A percentile compares a stretch with the other conserved stretches of the same genome.
Conservation (phyloP, 1,140 invertebrate genomes). For the Trichomalopsis sarcophagae region DNA sequence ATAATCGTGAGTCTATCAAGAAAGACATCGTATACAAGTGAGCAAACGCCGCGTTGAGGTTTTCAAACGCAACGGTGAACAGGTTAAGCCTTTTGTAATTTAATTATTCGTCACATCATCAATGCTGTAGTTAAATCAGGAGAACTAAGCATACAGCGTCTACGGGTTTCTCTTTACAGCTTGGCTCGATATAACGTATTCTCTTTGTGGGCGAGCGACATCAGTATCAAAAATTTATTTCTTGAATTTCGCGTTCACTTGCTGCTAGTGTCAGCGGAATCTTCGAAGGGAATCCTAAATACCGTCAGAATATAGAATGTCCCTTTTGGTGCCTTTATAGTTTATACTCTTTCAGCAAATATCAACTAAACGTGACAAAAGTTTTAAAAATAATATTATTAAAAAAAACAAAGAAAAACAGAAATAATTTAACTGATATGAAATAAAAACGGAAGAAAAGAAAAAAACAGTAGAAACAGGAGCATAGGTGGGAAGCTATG, state of each 20-base stretch:
- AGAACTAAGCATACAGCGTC: neutral
- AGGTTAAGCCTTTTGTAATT: neutral
- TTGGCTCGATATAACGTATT: neutral
- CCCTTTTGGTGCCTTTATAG: neutral
- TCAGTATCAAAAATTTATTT: conserved; percentile 2
- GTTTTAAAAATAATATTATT: neutral
- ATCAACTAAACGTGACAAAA: too few relatives aligned
- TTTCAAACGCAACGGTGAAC: neutral
- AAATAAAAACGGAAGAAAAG: conserved; percentile 58
- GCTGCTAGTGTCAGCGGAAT: neutral
- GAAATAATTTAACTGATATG: neutral
- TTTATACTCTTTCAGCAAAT: neutral
- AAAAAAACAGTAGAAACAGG: conserved; percentile 55
- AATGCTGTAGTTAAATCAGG: neutral
- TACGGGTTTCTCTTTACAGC: neutral
- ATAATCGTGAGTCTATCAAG: too few relatives aligned
- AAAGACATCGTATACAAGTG: neutral
- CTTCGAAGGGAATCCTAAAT: conserved; percentile 24
- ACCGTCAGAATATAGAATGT: conserved; percentile 3
- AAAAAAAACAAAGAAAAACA: conserved; percentile 53
- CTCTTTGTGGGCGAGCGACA: neutral
- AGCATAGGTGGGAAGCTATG: neutral
- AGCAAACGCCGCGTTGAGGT: neutral
- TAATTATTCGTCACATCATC: conserved; percentile 5
- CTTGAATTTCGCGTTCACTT: neutral